phyloP scores from a whole-genome alignment of 2,797 vertebrate genomes.

The Anomalospiza imberbis region DNA sequence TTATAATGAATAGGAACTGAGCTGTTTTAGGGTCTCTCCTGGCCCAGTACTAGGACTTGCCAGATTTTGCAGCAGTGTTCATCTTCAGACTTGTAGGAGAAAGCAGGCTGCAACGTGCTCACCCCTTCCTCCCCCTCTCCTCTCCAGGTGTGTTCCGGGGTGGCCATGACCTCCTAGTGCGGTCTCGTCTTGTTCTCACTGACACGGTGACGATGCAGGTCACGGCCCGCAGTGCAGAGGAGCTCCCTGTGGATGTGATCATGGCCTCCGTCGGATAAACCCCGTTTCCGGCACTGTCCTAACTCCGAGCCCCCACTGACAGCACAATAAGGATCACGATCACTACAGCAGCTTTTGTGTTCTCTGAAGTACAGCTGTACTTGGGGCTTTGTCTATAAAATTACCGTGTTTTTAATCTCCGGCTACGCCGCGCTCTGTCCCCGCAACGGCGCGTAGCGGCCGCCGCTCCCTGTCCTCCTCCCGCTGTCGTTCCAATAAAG shows the following conservation, averaged over 20 bases:
- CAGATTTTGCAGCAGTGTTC: background rate
- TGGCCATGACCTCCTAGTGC: slow-evolving; percentile 78
- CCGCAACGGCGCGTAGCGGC: background rate
- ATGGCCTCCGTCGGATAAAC: slow-evolving; percentile 78
- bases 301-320: background rate
- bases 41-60: background rate
- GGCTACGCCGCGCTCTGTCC: background rate
- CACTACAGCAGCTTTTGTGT: background rate
- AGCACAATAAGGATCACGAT: background rate
- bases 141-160: slow-evolving; percentile 78
- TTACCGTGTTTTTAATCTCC: background rate
- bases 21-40: background rate
- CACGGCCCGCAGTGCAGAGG: slow-evolving; percentile 77
- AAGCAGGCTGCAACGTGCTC: background rate
- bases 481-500: background rate
- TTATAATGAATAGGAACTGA: background rate
- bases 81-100: background rate
- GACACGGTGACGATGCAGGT: slow-evolving; percentile 82
- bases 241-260: slow-evolving; percentile 77
- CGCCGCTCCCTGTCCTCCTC: background rate
- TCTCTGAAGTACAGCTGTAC: background rate
- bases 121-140: background rate
- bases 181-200: slow-evolving; percentile 75
- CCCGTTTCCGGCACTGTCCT: background rate
- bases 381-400: background rate